These are phyloP conservation scores for Drosophila borealis DNA, from an alignment of 2,888 invertebrate genomes.

Conservation along the genomic window DNA sequence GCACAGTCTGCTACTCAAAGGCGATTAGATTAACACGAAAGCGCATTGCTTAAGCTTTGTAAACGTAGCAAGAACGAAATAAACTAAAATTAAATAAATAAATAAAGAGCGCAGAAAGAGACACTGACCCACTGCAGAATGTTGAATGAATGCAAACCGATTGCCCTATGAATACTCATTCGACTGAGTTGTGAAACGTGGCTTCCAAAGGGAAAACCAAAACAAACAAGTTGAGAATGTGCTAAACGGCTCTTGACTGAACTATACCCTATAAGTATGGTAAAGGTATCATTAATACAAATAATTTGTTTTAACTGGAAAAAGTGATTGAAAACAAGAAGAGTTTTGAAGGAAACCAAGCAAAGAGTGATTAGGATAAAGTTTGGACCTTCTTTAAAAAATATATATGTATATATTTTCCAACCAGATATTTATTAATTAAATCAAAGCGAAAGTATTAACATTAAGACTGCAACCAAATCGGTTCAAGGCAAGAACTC, in stretches of 20 bases:
- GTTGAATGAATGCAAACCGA: constrained; percentile 26
- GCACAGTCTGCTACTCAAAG: background rate
- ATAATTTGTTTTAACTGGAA: too few species aligned
- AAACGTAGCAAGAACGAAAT: constrained; percentile 21
- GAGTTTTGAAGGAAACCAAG: too few species aligned
- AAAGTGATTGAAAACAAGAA: too few species aligned
- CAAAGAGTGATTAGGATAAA: too few species aligned
- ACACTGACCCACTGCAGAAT: constrained; percentile 25
- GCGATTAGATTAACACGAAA: constrained; percentile 51
- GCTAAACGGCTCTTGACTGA: background rate
- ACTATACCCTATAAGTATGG: constrained; percentile 10
- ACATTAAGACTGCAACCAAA: too few species aligned
- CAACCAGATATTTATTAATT: too few species aligned
- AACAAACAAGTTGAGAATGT: background rate
- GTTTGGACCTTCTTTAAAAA: too few species aligned
- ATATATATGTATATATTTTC: too few species aligned
- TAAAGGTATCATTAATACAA: too few species aligned
- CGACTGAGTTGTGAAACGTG: constrained; percentile 47
- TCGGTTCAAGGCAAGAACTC: too few species aligned
- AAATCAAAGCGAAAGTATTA: too few species aligned
- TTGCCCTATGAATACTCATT: constrained; percentile 34
- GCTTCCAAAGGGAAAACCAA: constrained; percentile 31
- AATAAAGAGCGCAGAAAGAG: background rate
- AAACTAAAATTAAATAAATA: background rate
- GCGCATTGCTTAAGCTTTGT: constrained; percentile 19